Evolutionary conservation across 2,888 invertebrate genomes (phyloP), one percentile per base, ranked within the genome.

Genomic region (Nomada hirtipes): DNA sequence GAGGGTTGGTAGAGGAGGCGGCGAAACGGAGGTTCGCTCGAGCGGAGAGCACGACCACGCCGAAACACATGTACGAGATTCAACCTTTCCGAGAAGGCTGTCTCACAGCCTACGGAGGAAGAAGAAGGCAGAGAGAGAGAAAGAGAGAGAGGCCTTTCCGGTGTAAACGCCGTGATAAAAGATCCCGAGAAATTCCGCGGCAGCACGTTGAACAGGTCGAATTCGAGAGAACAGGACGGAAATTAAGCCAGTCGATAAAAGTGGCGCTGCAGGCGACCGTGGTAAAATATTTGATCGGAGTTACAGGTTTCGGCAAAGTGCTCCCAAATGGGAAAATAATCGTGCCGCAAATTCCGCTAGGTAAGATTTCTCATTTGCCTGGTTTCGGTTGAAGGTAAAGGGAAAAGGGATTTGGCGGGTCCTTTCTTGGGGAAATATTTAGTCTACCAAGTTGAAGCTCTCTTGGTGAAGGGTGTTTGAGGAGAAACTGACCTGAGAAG

Each of bases 11-110:
- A 55, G 57, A 67, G 53, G 59, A 69, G 61, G 70, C 70, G 69
- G 65, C 50, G 79, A 76, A 65, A 53, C 71, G 36, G 83, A 59
- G 73, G 75, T 50, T 77, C 76, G 76, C 59, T 84, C 80, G 70
- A 76, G 61, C 76, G 75, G 29, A 75, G 80, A 83, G 60, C 70
- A 77, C 80, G 77, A 75, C 70, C 55, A 81, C 71, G 26, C n/a
- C 74, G 80, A 83, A 83, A 84, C 84, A 78, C 78, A 52, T 81
- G 84, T 78, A 75, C 67, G 71, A 63, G 68, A 76, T 64, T 76
- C 75, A 75, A 82, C 75, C 68, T 82, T 36, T 82, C 79, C 75
- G 60, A 83, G 83, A 83, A 82, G 59, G 71, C 65, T 55, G 29
- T 44, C 65, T 53, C 29, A 18, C 52, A 59, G 44, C 42, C 52